Conservation (phyloP, 2,113 vertebrate species). For the Gymnarchus niloticus region DNA sequence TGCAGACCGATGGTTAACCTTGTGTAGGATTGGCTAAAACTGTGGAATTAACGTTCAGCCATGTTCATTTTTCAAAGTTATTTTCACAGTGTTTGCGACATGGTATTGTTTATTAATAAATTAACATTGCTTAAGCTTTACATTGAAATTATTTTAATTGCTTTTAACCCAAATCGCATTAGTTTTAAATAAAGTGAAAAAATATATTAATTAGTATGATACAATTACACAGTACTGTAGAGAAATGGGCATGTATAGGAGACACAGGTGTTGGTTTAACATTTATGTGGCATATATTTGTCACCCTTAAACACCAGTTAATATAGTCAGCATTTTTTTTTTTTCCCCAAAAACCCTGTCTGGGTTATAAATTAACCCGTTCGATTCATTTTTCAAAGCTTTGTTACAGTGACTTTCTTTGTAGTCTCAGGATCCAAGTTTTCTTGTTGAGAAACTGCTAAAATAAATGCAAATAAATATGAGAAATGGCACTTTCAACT, state of each 20-base stretch:
- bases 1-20: no score
- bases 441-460: constrained; percentile 2
- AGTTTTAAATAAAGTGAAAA: constrained; percentile 3
- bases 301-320: neutral
- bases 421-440: neutral
- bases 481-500: neutral
- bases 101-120: no score
- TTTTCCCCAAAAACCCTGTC: no score
- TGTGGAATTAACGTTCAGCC: no score
- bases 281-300: neutral
- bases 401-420: constrained; percentile 16
- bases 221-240: neutral
- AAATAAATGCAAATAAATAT: neutral
- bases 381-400: neutral
- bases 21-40: no score
- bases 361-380: no score
- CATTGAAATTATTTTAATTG: neutral
- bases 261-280: neutral
- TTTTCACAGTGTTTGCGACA: no score
- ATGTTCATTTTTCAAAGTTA: no score
- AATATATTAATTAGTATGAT: neutral
- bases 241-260: neutral
- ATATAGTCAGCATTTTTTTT: no score
- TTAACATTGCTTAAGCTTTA: neutral
- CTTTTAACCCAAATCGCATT: neutral